Evolutionary conservation across 2,113 vertebrate genomes (phyloP).

Genomic region (Narcine bancroftii): DNA sequence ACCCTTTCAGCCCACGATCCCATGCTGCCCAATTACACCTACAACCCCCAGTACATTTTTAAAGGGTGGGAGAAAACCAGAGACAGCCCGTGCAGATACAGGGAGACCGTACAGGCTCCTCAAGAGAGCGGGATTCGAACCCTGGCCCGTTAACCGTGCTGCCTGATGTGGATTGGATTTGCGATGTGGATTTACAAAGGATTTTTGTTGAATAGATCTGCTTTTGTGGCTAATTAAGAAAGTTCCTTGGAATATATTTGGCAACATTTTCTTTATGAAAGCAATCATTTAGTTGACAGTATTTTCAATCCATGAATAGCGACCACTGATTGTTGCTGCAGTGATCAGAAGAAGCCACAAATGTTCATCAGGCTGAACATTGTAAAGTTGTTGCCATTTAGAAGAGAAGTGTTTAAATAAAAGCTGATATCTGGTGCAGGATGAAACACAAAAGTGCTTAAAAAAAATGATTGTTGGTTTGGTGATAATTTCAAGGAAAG

Average conservation of each 20-base stretch:
- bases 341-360: not conserved
- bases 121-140: no score
- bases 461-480: not conserved
- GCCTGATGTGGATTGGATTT: no score
- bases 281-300: not conserved
- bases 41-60: no score
- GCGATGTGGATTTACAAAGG: not conserved
- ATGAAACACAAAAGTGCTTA: not conserved
- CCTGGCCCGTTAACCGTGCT: no score
- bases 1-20: no score
- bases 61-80: no score
- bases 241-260: not conserved
- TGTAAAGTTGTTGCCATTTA: no score
- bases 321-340: not conserved
- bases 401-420: not conserved
- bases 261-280: not conserved
- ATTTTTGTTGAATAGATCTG: not conserved
- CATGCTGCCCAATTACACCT: no score
- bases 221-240: not conserved
- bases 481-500: not conserved
- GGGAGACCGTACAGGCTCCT: no score
- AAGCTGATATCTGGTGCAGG: not conserved
- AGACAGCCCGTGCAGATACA: no score
- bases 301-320: not conserved
- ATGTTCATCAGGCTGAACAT: no score